These are phyloP conservation scores for Paracyprichromis sp. DNA, from an alignment of 2,113 vertebrate genomes.

Conservation along the genomic window DNA sequence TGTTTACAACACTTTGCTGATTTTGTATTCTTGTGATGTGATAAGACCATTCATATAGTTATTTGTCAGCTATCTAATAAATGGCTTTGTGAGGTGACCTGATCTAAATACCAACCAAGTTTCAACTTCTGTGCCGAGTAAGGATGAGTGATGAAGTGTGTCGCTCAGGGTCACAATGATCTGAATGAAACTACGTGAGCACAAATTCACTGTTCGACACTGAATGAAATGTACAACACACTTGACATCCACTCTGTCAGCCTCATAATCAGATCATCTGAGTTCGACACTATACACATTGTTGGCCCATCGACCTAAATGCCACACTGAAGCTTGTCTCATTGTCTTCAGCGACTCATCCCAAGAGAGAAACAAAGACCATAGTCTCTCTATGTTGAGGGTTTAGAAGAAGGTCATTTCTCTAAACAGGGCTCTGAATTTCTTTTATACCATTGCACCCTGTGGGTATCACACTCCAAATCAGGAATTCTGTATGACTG, in stretches of 20 bases:
- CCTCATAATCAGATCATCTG: constrained; percentile 28
- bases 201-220: background rate
- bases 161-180: background rate
- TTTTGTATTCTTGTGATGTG: background rate
- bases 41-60: background rate
- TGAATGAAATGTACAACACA: background rate
- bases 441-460: constrained; percentile 51
- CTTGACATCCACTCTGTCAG: constrained; percentile 8
- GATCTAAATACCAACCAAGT: constrained; percentile 15
- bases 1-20: background rate
- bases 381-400: constrained; percentile 36
- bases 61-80: background rate
- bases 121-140: background rate
- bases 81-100: background rate
- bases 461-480: constrained; percentile 52
- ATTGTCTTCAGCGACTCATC: constrained; percentile 46
- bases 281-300: constrained; percentile 32
- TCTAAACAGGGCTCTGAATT: constrained; percentile 27
- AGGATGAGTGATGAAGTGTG: constrained; percentile 19
- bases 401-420: constrained; percentile 54
- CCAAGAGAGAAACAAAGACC: constrained; percentile 39
- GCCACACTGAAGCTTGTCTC: constrained; percentile 21
- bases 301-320: constrained; percentile 49
- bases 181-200: background rate
- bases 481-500: constrained; percentile 49